A percentile compares a stretch with the other conserved stretches of the same genome.
These are phyloP conservation scores for Drosophila nannoptera DNA, from an alignment of 1,140 invertebrate genomes.

Conservation along the genomic window DNA sequence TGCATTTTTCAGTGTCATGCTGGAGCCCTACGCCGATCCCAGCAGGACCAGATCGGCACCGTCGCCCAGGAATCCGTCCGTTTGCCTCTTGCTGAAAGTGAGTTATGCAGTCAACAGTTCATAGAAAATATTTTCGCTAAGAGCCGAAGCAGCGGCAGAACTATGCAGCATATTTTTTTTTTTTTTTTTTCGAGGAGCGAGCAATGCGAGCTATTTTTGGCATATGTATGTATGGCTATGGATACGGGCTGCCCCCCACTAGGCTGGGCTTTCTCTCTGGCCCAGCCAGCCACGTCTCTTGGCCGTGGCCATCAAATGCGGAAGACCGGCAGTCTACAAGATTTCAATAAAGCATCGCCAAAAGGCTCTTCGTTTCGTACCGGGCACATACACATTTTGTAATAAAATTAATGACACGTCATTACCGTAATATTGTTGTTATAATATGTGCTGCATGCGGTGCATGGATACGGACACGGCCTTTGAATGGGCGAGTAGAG, in stretches of 20 bases:
- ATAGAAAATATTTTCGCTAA: conserved; percentile 63
- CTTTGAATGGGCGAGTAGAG: conserved; percentile 2
- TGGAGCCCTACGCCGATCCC: conserved; percentile 19
- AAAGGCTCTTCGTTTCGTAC: conserved; percentile 12
- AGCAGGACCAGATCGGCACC: conserved; percentile 36
- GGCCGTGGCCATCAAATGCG: conserved; percentile 58
- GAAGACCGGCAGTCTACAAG: conserved; percentile 69
- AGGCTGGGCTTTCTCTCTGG: conserved; percentile 30
- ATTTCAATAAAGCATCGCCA: conserved; percentile 71
- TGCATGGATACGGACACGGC: conserved; percentile 13
- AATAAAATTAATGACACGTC: conserved; percentile 79
- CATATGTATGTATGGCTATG: conserved; percentile 12
- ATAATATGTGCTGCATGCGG: conserved; percentile 63
- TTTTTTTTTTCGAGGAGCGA: conserved; percentile 56
- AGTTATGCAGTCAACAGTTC: conserved; percentile 75
- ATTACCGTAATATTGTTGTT: conserved; percentile 79
- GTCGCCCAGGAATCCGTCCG: conserved; percentile 57
- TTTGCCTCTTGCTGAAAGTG: conserved; percentile 45
- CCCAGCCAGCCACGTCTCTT: neutral
- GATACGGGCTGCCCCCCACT: conserved; percentile 6
- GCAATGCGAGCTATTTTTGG: conserved; percentile 60
- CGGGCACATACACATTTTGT: conserved; percentile 67
- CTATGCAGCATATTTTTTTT: conserved; percentile 58
- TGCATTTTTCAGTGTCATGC: conserved; percentile 75
- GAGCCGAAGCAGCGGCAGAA: conserved; percentile 11